Evolutionary conservation across 2,888 invertebrate genomes (phyloP), one percentile per base, ranked within the genome.

Genomic region (Tolmerus cingulatus): DNA sequence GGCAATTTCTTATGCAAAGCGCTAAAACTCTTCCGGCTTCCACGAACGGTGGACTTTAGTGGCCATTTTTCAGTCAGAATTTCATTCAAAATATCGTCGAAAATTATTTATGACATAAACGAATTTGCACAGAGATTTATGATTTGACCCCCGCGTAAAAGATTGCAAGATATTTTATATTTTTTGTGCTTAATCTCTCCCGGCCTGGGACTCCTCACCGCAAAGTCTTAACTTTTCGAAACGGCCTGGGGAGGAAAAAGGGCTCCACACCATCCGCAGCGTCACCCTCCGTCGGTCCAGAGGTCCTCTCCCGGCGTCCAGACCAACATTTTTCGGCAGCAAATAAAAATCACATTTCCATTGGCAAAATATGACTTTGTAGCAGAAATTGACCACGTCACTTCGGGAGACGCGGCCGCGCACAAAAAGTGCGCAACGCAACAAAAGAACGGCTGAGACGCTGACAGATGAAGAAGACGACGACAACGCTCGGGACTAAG

Each of bases 81-180:
- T 78, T 76, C 78, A 78, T 86, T 86, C 86, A 87, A 87, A 79
- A 46, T 79, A 79, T 88, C 88, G 87, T 46, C 87, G 86, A 87
- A 88, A 88, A 88, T 88, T 88, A 88, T 88, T 88, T 88, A 88
- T 87, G 88, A 88, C 88, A 88, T 88, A 88, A 88, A 87, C 88
- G 87, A 87, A 88, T 88, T 88, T 87, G 86, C 86, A 79, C 81
- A 87, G 74, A 88, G 88, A 88, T 88, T 88, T 88, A 88, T 86
- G 87, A 87, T 87, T 88, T 88, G 88, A 88, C 88, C 88, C 86
- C 87, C 79, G 78, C 27, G 77, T 23, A 66, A 57, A 84, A 57
- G 66, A 82, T 57, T 34, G 34, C 23, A 66, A 84, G 82, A 66
- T 79, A 79, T 79, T 51, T 51, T 51, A 46, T 66, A 16, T 43